Evolutionary conservation across 2,113 vertebrate genomes (phyloP).

Genomic region (Cavia aperea): DNA sequence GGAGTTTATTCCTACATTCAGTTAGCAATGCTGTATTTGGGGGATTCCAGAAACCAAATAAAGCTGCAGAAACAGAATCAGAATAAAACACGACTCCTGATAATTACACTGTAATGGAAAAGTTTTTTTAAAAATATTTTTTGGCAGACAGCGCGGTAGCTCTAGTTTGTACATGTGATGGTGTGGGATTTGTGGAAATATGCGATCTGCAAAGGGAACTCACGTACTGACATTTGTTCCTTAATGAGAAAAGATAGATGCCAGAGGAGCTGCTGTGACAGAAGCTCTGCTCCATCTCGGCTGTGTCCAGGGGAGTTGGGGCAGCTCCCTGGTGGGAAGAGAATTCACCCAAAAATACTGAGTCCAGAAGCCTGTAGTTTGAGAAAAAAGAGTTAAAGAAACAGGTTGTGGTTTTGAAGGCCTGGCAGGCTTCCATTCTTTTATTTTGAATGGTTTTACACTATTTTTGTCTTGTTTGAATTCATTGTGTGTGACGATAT

Average conservation of each 20-base stretch:
- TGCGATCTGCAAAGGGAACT: not conserved
- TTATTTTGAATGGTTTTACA: too few relatives aligned
- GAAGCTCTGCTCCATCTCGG: not conserved
- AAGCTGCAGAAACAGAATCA: not conserved
- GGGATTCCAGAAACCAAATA: not conserved
- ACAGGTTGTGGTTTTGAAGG: not conserved
- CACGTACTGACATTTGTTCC: not conserved
- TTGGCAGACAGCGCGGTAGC: not conserved
- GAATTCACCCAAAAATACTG: not conserved
- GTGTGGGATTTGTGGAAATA: constrained; percentile 3
- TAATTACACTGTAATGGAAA: not conserved
- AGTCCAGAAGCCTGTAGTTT: not conserved
- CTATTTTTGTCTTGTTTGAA: too few relatives aligned
- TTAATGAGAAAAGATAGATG: not conserved
- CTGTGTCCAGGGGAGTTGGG: not conserved
- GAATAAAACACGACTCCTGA: not conserved
- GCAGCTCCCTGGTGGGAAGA: not conserved
- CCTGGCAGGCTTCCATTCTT: too few relatives aligned
- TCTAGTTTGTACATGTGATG: not conserved
- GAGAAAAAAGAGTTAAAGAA: not conserved
- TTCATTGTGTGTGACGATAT: too few relatives aligned
- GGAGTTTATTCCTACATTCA: not conserved
- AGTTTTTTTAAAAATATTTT: not conserved
- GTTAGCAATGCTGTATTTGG: not conserved
- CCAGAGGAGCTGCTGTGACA: not conserved